Percentiles rank a stretch among this genome's conserved stretches.
Evolutionary conservation across 2,797 vertebrate species (phyloP).

Genomic region (Phalloptychus januarius): DNA sequence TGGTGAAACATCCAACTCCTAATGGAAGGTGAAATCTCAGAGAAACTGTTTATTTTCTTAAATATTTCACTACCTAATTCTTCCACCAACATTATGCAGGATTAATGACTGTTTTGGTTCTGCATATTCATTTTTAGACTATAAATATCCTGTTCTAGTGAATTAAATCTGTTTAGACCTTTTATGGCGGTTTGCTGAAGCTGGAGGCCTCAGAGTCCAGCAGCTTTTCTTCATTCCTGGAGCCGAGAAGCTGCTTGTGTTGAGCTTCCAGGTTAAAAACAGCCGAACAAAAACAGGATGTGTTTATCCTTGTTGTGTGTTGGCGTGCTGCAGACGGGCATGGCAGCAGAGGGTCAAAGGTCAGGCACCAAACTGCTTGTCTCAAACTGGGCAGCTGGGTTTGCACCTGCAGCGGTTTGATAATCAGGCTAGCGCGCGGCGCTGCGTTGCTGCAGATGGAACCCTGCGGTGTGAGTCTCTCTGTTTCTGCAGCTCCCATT

Average conservation of each 20-base stretch:
- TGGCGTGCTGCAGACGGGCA: not conserved
- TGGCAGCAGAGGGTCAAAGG: not conserved
- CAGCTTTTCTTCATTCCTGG: not conserved
- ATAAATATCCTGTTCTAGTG: not conserved
- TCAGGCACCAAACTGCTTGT: not conserved
- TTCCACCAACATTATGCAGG: not conserved
- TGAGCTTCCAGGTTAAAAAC: not conserved
- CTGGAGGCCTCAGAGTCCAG: too few species aligned
- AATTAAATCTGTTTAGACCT: not conserved
- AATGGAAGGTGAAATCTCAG: not conserved
- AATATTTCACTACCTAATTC: not conserved
- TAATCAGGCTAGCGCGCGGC: not conserved
- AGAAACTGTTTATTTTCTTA: not conserved
- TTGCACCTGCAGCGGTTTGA: not conserved
- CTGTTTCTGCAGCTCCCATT: constrained; percentile 28
- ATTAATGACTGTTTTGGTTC: not conserved
- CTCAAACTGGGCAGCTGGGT: not conserved
- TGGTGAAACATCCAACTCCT: not conserved
- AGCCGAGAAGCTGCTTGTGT: not conserved
- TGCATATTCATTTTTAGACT: not conserved
- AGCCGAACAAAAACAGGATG: not conserved
- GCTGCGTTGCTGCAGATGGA: constrained; percentile 31
- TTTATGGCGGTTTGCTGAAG: not conserved
- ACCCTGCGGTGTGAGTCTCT: constrained; percentile 28
- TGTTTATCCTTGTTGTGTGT: not conserved